phyloP scores from a whole-genome alignment of 2,888 invertebrate genomes.

The Sinhomidia bicolor region DNA sequence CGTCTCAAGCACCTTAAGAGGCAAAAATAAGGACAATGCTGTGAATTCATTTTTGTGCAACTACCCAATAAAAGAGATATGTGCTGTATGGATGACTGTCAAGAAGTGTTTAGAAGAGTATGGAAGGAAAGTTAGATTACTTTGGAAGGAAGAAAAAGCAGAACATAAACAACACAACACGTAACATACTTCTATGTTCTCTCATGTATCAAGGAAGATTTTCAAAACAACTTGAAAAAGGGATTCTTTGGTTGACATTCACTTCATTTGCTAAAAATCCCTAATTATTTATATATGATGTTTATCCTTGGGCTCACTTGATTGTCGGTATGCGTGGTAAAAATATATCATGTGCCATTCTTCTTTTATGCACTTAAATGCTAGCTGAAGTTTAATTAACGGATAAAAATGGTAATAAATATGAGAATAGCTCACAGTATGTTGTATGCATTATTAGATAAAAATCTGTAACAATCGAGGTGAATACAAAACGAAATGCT shows the following conservation, averaged over 20 bases:
- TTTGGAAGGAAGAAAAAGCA: background rate
- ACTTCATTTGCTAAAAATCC: too few relatives aligned
- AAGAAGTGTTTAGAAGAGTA: background rate
- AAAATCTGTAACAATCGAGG: background rate
- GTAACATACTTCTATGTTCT: too few relatives aligned
- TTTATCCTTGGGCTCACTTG: conserved; percentile 9
- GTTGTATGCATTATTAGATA: background rate
- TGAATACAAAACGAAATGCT: conserved; percentile 1
- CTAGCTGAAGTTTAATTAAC: background rate
- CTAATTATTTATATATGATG: background rate
- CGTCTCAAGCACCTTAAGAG: too few relatives aligned
- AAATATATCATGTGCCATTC: conserved; percentile 9
- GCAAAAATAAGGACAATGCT: too few relatives aligned
- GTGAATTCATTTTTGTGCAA: too few relatives aligned
- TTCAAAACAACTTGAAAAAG: too few relatives aligned
- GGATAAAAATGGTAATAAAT: background rate
- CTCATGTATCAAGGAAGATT: too few relatives aligned
- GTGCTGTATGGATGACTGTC: background rate
- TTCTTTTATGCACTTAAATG: background rate
- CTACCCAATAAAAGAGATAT: too few relatives aligned
- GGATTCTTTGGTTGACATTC: too few relatives aligned
- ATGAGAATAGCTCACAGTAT: background rate
- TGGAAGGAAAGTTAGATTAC: background rate
- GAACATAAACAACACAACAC: too few relatives aligned
- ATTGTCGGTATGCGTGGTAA: conserved; percentile 35